Evolutionary conservation across 2,113 vertebrate species (phyloP), one percentile per base, ranked within the genome.

Genomic region (Nothoprocta perdicaria): DNA sequence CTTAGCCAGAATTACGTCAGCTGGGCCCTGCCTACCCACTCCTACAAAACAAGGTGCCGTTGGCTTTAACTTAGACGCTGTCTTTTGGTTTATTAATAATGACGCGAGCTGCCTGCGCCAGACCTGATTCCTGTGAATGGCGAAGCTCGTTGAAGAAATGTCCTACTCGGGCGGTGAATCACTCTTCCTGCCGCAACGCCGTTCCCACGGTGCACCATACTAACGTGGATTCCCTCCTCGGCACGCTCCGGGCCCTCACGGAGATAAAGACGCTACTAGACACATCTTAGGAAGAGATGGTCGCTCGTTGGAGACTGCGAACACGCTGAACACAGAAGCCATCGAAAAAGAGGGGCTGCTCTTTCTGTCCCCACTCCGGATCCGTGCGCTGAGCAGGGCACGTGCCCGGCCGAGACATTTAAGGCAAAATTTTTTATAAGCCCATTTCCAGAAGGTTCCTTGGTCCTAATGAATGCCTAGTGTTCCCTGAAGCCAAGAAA

Each of bases 221-320:
- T 94, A 95, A 90, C 77, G 76, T 75, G 94, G 96, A 95, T 96
- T 96, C 95, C 88, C 85, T 91, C 63, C 95, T 94, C 66, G 0
- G 88, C 89, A 50, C 73, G 53, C 89, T 77, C 83, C 57, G 48
- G 73, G 86, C 96, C 94, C 88, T 96, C 87, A 96, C 89, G 85
- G 92, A 97, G 96, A 97, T 96, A 96, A 95, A 96, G 96, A 95
- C 93, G 76, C 93, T 92, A 96, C 97, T 96, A 96, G 94, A 94
- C 93, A 96, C 66, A 89, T 89, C 92, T 92, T 81, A 48, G 90
- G 94, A 96, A 96, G 93, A 95, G 93, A 87, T 75, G 95, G 85
- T 55, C 93, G 84, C 96, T 97, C 95, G 91, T 96, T 96, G 96
- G 6, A 90, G 84, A 93, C 92, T 86, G 95, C 21, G 73, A 96